Conservation (phyloP, 1,140 invertebrate genomes). For the Cotesia vestalis region DNA sequence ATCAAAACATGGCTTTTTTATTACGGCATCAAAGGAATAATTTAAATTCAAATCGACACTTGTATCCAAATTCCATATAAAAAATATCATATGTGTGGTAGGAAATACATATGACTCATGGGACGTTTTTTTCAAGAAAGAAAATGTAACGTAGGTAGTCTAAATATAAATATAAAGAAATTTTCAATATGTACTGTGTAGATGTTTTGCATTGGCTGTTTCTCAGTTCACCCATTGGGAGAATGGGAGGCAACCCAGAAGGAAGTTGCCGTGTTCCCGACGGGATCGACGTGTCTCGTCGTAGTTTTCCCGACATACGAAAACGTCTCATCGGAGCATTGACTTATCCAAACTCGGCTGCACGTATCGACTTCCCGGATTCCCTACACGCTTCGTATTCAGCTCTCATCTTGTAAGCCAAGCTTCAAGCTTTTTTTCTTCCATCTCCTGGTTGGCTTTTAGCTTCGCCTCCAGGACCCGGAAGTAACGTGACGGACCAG, state of each 20-base stretch:
- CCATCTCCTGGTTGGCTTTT: too few species aligned
- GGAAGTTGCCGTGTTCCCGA: conserved; percentile 6
- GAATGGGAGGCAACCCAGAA: neutral
- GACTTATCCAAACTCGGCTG: conserved; percentile 1
- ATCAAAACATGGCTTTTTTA: neutral
- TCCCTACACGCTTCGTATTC: conserved; percentile 29
- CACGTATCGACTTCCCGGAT: conserved; percentile 28
- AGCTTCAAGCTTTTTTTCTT: neutral
- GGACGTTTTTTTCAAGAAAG: neutral
- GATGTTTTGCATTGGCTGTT: conserved; percentile 29
- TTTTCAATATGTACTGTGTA: conserved; percentile 3
- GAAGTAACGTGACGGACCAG: conserved; percentile 39
- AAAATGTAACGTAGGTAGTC: neutral
- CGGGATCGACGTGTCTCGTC: conserved; percentile 28
- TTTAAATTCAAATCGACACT: conserved; percentile 2
- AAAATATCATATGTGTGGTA: conserved; percentile 4
- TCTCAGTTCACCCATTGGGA: conserved; percentile 5
- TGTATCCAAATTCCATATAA: neutral
- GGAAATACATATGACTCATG: neutral
- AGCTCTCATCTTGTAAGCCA: conserved; percentile 5
- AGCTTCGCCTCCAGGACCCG: conserved; percentile 16
- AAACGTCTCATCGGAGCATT: conserved; percentile 20
- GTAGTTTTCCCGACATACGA: conserved; percentile 22
- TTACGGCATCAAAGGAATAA: neutral
- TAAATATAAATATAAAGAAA: neutral